Evolutionary conservation across 2,888 invertebrate genomes (phyloP).

Genomic region (Diplolepis rosae): DNA sequence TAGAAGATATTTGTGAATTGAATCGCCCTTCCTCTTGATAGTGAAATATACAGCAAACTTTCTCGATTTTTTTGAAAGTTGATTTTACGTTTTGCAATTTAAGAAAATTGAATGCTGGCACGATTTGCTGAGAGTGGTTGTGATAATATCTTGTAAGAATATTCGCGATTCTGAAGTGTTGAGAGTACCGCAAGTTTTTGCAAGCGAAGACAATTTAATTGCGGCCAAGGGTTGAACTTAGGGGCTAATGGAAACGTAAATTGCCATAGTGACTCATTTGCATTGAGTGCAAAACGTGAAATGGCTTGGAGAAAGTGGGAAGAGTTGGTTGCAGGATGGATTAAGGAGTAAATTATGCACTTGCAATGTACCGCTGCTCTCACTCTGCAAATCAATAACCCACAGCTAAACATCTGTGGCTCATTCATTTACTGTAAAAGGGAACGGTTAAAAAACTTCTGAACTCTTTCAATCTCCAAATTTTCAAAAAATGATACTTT

Average conservation of each 20-base stretch:
- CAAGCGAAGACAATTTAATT: slow-evolving; percentile 22
- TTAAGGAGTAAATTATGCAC: slow-evolving; percentile 9
- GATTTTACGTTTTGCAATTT: background rate
- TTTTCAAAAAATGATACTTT: no score
- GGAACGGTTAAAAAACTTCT: no score
- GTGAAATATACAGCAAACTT: background rate
- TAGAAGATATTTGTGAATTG: no score
- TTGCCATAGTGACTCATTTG: slow-evolving; percentile 61
- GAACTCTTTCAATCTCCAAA: no score
- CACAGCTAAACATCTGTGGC: background rate
- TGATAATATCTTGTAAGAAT: background rate
- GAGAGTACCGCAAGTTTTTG: slow-evolving; percentile 19
- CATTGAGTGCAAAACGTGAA: slow-evolving; percentile 56
- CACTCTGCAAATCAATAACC: slow-evolving; percentile 5
- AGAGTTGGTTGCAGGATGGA: background rate
- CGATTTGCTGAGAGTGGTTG: background rate
- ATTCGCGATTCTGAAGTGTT: slow-evolving; percentile 4
- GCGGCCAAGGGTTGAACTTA: slow-evolving; percentile 36
- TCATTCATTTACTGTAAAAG: no score
- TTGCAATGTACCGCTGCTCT: background rate
- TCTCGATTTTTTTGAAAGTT: background rate
- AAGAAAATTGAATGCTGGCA: background rate
- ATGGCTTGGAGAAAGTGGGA: slow-evolving; percentile 45
- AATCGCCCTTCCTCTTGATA: no score
- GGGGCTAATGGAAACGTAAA: slow-evolving; percentile 64